Evolutionary conservation across 37 sponge, comb jelly and placozoan genomes (phyloP), one percentile per base, ranked within the genome.

Genomic region (Corticium candelabrum): DNA sequence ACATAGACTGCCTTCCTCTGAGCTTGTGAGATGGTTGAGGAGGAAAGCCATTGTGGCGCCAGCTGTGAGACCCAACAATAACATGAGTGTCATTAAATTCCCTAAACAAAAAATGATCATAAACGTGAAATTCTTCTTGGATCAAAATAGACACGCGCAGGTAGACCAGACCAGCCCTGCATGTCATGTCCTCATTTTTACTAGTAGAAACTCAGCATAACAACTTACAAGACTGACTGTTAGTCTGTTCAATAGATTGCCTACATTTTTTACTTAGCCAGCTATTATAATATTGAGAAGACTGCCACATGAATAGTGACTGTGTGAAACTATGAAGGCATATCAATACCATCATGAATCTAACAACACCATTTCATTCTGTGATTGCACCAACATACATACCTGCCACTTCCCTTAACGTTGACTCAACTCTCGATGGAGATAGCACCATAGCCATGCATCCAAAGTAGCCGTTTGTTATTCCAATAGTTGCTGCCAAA

Each of bases 391-490:
- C n/a, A n/a, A n/a, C n/a, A n/a, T n/a, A n/a, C n/a, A n/a, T 15
- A 86, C 95, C 95, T 71, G 91, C 88, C 57, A 94, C 35, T 72
- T 94, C 95, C 70, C 82, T 82, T 40, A 82, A 38, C 31, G 69
- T 35, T 0, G 32, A 74, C 37, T 85, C 37, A 5, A 90, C 85
- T 35, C 75, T 27, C 33, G 43, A 1, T 30, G 95, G 81, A 0
- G 88, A 81, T 38, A 72, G 74, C 41, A 88, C 77, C 85, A 94
- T 86, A 32, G 89, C 76, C 0, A 88, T 56, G 70, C 78, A 74
- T 3, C 91, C 89, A 79, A 90, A 88, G 79, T 90, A 90, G 39
- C 95, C 95, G 73, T 76, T 88, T 37, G 87, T 83, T 36, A 88
- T 56, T 0, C 91, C 95, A 39, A 94, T 40, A n/a, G 82, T 37